Evolutionary conservation across 1,140 invertebrate species (phyloP), one percentile per base, ranked within the genome.

Genomic region (Atta colombica): DNA sequence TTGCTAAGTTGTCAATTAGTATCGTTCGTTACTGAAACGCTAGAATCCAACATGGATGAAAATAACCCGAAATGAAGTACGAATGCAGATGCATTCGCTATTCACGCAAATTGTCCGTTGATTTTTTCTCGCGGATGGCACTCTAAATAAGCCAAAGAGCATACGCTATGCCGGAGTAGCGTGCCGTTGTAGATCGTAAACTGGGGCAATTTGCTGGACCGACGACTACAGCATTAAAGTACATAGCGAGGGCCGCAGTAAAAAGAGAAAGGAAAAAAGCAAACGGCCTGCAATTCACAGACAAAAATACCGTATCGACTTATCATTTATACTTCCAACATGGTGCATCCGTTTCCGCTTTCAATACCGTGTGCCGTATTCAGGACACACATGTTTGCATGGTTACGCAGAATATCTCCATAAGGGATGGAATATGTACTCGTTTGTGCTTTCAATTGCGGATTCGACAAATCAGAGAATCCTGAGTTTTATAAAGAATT

Each of bases 141-240:
- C 49, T 51, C 35, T 84, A 84, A 84, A 51, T 84, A 84, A 75
- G 69, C 63, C 69, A 75, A 75, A 84, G 55, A 84, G 55, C 80
- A 39, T 45, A 45, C 39, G 49, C 28, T 66, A 61, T 31, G 10
- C 53, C 35, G 51, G 25, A 45, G 10, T 25, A 21, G 21, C 18
- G 55, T 69, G 39, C 55, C 12, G 35, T 45, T 39, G 65, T 18
- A 35, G 65, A 31, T 8, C 39, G 80, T 84, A 84, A 84, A 84
- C 69, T 75, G 8, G 69, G 69, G 55, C 80, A 84, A 84, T 84
- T 84, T 75, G 80, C 80, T 55, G 69, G 69, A 74, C 69, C 55
- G 69, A 45, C 21, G 65, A 18, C 31, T 71, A 58, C 28, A 61
- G 80, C 16, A 84, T 84, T 75, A 84, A 75, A 51, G 61, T 78